Evolutionary conservation across 2,888 invertebrate genomes (phyloP).

Genomic region (Flexamia atlantica): DNA sequence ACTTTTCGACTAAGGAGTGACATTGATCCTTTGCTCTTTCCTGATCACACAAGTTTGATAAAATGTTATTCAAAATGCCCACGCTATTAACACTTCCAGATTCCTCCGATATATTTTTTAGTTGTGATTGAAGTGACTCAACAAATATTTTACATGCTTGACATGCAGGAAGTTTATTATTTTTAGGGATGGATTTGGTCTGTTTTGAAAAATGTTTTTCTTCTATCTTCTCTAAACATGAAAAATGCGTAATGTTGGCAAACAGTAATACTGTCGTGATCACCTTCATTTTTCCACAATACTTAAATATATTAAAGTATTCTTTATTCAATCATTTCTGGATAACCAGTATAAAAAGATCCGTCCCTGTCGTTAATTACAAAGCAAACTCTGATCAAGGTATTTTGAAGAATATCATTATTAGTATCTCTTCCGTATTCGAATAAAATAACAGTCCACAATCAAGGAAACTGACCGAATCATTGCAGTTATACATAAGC

Average conservation of each 20-base stretch:
- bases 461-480: no score
- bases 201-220: not conserved
- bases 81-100: constrained; percentile 85
- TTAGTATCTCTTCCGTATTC: no score
- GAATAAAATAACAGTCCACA: no score
- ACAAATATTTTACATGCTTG: constrained; percentile 86
- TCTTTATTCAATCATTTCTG: no score
- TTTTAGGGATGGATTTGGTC: constrained; percentile 72
- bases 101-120: not conserved
- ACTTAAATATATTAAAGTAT: not conserved
- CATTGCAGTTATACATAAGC: no score
- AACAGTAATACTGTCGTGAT: not conserved
- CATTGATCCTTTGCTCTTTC: constrained; percentile 87
- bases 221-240: not conserved
- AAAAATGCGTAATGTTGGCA: not conserved
- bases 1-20: constrained; percentile 87
- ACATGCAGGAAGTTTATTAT: constrained; percentile 84
- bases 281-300: not conserved
- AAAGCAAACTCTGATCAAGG: no score
- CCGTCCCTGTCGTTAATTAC: no score
- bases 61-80: constrained; percentile 93
- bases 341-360: no score
- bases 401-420: no score
- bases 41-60: constrained; percentile 91
- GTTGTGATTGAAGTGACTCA: constrained; percentile 81